Base-by-base conservation (phyloP, 1,140 invertebrate species). In the Achroia grisella region DNA sequence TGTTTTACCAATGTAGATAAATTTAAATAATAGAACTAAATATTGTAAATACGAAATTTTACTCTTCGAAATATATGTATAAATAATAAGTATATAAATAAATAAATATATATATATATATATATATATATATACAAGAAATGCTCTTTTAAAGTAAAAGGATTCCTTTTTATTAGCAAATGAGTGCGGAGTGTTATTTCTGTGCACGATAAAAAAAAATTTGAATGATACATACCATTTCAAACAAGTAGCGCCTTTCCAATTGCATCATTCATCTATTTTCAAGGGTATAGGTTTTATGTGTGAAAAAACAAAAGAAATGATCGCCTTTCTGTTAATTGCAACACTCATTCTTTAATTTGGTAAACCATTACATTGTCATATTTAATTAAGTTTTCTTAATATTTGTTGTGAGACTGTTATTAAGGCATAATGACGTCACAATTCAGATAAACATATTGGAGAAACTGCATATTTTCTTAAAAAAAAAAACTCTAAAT, bases 371-470 rank as follows among this genome's bases (percentile, higher is more conserved):
- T 73, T 69, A 70, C 55, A 75, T 55, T 55, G 34, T 57, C 41
- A 52, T 59, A 59, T 52, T 60, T 57, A 72, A 67, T 48, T 35
- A 48, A 62, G 56, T 68, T 56, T 67, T 62, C 74, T 85, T 87
- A 79, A 67, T 87, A 87, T 87, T 87, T 87, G 86, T 86, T 87
- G 86, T 87, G 86, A 87, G 86, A 87, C 62, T 81, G 67, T 58
- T 52, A 47, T 60, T 55, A 58, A 68, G 71, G 50, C 62, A 56
- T 39, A 59, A 58, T 71, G 76, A 72, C 70, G 70, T 72, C 66
- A 65, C 48, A n/a, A n/a, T n/a, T 15, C 14, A 11, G 17, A 17
- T n/a, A 6, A 17, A 34, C 37, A 11, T 27, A 36, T 46, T n/a
- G n/a, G n/a, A 6, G 17, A 23, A 23, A 23, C 17, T 23, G 17